These are phyloP conservation scores for Rhorus exstirpatorius DNA, from an alignment of 2,888 invertebrate species.

Conservation along the genomic window DNA sequence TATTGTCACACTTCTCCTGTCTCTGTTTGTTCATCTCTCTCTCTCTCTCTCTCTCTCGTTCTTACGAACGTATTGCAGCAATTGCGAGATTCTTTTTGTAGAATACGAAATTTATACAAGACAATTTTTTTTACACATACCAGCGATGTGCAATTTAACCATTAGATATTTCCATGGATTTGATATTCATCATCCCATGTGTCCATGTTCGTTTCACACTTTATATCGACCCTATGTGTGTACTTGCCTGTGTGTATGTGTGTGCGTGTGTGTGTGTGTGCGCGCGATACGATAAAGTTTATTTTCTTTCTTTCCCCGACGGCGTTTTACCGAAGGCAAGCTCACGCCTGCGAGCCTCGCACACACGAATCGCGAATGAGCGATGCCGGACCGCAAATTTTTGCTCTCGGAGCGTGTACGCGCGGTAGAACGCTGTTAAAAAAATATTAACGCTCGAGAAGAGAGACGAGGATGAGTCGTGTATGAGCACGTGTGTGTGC, in stretches of 20 bases:
- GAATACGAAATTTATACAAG: conserved; percentile 34
- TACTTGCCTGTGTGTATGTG: neutral
- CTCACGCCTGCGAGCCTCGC: conserved; percentile 49
- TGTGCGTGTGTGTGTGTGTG: neutral
- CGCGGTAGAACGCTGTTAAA: conserved; percentile 63
- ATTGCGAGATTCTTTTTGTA: conserved; percentile 9
- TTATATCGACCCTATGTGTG: neutral
- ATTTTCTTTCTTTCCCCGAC: conserved; percentile 76
- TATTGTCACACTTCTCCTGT: conserved; percentile 13
- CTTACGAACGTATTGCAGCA: conserved; percentile 13
- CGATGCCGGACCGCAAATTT: conserved; percentile 19
- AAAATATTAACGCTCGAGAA: conserved; percentile 71
- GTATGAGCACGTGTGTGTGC: conserved; percentile 55
- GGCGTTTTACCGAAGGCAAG: conserved; percentile 18
- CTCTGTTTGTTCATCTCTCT: too few relatives aligned
- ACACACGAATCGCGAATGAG: conserved; percentile 44
- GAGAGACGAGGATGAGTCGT: conserved; percentile 41
- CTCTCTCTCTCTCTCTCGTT: conserved; percentile 58
- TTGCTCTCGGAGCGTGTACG: conserved; percentile 46
- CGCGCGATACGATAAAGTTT: conserved; percentile 74
- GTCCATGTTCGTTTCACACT: neutral
- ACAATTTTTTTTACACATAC: conserved; percentile 11
- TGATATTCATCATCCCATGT: conserved; percentile 54
- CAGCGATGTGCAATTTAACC: conserved; percentile 47
- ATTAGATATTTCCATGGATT: conserved; percentile 63